phyloP scores from a whole-genome alignment of 2,113 vertebrate genomes.

The Rafetus swinhoei region DNA sequence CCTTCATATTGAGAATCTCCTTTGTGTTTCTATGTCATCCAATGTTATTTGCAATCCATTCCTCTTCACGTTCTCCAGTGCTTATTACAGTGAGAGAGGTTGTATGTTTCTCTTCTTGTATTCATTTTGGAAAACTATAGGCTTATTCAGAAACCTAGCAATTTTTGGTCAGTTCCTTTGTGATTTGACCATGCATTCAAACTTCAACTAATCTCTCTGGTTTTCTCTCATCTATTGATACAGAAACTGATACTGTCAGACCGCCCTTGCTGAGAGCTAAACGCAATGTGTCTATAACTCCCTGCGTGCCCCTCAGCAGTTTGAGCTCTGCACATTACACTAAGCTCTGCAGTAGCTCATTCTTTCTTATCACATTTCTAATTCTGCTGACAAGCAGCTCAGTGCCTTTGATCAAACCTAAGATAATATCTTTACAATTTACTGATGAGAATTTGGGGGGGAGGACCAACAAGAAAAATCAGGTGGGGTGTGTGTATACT shows the following conservation, averaged over 20 bases:
- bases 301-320: background rate
- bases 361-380: conserved; percentile 69
- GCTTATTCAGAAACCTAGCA: background rate
- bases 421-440: conserved; percentile 29
- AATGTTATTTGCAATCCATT: background rate
- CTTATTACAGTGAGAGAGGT: background rate
- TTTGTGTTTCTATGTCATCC: background rate
- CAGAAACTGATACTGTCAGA: conserved; percentile 37
- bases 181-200: background rate
- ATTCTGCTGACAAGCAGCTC: conserved; percentile 24
- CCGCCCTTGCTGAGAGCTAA: background rate
- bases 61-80: too few relatives aligned
- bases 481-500: background rate
- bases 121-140: background rate
- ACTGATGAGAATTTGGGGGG: background rate
- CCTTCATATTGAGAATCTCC: background rate
- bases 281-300: background rate
- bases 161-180: background rate
- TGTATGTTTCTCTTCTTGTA: background rate
- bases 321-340: background rate
- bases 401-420: conserved; percentile 58
- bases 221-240: conserved; percentile 40
- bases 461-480: background rate
- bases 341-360: conserved; percentile 30
- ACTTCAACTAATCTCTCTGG: background rate